phyloP scores from a whole-genome alignment of 2,888 invertebrate genomes.

The Sisyra terminalis region DNA sequence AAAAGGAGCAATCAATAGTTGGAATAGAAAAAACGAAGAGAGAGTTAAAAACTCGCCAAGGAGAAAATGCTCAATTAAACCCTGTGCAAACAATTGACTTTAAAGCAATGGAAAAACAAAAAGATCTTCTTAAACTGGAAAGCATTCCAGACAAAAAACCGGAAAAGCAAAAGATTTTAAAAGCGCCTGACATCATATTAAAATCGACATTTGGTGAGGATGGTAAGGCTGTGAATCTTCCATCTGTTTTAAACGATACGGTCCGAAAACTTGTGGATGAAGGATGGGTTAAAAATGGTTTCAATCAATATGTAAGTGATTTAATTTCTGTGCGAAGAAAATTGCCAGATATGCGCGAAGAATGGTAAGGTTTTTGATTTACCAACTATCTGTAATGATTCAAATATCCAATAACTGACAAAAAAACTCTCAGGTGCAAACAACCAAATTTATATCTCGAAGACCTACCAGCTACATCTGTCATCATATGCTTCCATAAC shows the following conservation, averaged over 20 bases:
- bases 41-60: too few relatives aligned
- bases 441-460: conserved; percentile 47
- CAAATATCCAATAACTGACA: neutral
- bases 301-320: conserved; percentile 97
- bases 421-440: conserved; percentile 54
- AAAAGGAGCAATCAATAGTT: too few relatives aligned
- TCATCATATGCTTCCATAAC: conserved; percentile 95
- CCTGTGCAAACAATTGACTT: too few relatives aligned
- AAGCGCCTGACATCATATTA: too few relatives aligned
- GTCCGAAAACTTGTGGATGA: conserved; percentile 79
- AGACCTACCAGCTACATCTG: conserved; percentile 70
- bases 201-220: conserved; percentile 47
- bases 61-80: too few relatives aligned
- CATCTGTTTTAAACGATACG: conserved; percentile 70
- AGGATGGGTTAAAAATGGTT: conserved; percentile 96
- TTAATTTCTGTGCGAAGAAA: conserved; percentile 87
- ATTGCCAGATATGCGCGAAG: conserved; percentile 87
- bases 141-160: too few relatives aligned
- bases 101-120: too few relatives aligned
- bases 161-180: too few relatives aligned
- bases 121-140: too few relatives aligned
- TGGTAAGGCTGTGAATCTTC: conserved; percentile 81
- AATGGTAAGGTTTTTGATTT: conserved; percentile 74
- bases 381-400: too few relatives aligned
- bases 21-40: too few relatives aligned